A percentile compares a stretch with the other conserved stretches of the same genome.
Evolutionary conservation across 2,888 invertebrate species (phyloP).

Genomic region (Megalurothrips usitatus): DNA sequence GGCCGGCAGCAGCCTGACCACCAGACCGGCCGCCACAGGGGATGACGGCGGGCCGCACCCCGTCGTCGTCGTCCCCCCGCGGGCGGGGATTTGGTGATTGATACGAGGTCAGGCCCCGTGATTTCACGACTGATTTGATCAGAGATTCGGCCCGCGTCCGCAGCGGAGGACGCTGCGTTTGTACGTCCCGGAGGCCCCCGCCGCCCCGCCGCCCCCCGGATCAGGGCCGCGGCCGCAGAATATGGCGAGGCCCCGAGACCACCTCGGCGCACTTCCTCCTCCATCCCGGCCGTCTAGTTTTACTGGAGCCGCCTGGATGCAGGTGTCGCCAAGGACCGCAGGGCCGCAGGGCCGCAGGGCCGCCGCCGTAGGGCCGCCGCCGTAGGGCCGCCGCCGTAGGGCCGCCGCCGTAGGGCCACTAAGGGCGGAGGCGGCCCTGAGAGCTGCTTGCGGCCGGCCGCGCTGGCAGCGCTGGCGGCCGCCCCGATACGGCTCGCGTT

Average conservation of each 20-base stretch:
- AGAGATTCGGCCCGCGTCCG: background rate
- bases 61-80: background rate
- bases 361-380: no score
- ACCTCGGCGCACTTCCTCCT: no score
- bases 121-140: background rate
- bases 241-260: no score
- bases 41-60: background rate
- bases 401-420: background rate
- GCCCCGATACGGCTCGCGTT: background rate
- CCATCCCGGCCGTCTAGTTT: no score
- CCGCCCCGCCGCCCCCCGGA: no score
- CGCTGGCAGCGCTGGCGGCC: no score
- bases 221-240: no score
- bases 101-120: background rate
- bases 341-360: background rate
- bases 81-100: background rate
- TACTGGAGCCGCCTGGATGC: no score
- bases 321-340: no score
- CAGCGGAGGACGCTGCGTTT: no score
- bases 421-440: background rate
- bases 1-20: background rate
- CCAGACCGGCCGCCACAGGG: background rate
- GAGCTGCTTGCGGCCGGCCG: background rate
- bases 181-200: no score
- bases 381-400: no score